Evolutionary conservation across 2,888 invertebrate species (phyloP), one percentile per base, ranked within the genome.

Genomic region (Eupeodes latifasciatus): DNA sequence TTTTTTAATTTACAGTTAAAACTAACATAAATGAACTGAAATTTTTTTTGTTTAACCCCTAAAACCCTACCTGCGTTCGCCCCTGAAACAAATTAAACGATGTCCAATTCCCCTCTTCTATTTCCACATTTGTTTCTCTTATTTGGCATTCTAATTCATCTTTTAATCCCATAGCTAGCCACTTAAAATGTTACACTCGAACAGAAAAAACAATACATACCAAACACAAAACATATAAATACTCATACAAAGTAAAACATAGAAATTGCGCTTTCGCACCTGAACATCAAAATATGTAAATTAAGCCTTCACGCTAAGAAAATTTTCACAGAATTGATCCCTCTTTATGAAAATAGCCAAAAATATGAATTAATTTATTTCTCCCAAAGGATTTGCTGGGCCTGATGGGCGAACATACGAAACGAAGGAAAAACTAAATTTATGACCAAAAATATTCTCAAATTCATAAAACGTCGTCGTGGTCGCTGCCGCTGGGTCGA

Each of bases 351-450:
- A 80, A 55, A 59, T 66, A 49, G 59, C 61, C 62, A 2, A 40
- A 62, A 59, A 76, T 57, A 75, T 59, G 49, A 75, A 69, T 83
- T 79, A 74, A 83, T 83, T 74, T 83, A 83, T 79, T 34, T 53
- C 47, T 66, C 61, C 40, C 53, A 40, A 59, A 47, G 61, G 79
- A 74, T 67, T 74, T 61, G 16, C n/a, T 40, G 40, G 6, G 40
- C 27, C 27, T 27, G 27, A 27, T 27, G 27, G 27, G 27, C 27
- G 27, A 27, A 27, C 2, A 27, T 27, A 19, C 27, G 9, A 40
- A 40, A 11, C 34, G 2, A 55, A 53, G 59, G 16, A 12, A 49
- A 79, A 71, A 71, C 19, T 55, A 71, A 71, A 74, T 66, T 83
- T 83, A 74, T 79, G 59, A 19, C 76, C 55, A 11, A 53, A 71